Conservation (phyloP, 2,888 invertebrate species). For the Acanthoscelides obtectus region DNA sequence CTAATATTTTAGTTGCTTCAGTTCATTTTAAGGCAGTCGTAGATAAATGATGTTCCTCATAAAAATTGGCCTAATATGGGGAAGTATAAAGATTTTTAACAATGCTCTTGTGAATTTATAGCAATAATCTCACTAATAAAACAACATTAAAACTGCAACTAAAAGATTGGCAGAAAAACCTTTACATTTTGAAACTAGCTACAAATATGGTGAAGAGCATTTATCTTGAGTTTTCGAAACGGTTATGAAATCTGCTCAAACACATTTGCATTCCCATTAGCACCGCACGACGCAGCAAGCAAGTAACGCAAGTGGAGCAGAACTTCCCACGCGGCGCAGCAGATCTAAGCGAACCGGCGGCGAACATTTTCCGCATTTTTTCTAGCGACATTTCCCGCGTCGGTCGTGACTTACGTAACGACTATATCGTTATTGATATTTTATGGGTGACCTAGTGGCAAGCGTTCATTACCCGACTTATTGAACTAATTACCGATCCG, state of each 20-base stretch:
- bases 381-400: neutral
- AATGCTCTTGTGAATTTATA: no score
- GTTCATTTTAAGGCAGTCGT: no score
- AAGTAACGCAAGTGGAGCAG: neutral
- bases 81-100: no score
- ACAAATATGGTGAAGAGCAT: no score
- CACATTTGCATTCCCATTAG: neutral
- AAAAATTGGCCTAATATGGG: no score
- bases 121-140: no score
- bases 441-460: conserved; percentile 6
- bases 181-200: no score
- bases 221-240: no score
- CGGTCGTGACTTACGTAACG: conserved; percentile 5
- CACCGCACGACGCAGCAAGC: neutral
- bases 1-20: no score
- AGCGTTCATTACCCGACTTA: conserved; percentile 4
- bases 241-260: neutral
- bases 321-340: neutral
- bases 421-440: conserved; percentile 11
- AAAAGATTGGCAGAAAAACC: no score
- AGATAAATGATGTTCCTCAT: no score
- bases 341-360: neutral
- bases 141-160: no score
- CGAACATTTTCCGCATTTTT: neutral
- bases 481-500: conserved; percentile 6